Conservation (phyloP, 2,888 invertebrate genomes). For the Campoplex nolae region DNA sequence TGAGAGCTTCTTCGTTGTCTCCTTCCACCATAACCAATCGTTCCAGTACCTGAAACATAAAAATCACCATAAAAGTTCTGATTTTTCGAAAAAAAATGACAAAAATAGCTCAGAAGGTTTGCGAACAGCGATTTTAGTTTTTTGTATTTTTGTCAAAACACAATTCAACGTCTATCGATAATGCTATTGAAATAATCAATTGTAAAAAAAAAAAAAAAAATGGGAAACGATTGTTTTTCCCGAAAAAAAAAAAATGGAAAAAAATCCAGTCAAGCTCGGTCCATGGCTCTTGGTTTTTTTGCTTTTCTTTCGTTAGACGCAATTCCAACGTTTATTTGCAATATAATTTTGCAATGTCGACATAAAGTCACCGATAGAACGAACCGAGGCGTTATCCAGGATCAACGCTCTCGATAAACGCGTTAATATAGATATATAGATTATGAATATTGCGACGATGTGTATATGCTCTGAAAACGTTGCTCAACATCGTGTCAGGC, state of each 20-base stretch:
- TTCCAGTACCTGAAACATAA: constrained; percentile 87
- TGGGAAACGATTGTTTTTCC: background rate
- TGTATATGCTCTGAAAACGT: constrained; percentile 66
- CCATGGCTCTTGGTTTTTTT: background rate
- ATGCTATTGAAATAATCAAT: background rate
- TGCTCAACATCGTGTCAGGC: constrained; percentile 77
- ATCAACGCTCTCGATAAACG: constrained; percentile 50
- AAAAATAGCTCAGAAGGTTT: background rate
- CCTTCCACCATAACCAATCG: constrained; percentile 89
- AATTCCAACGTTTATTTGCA: background rate
- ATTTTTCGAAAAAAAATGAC: background rate
- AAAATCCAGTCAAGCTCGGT: background rate
- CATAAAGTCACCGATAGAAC: constrained; percentile 61
- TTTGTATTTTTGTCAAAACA: too few species aligned
- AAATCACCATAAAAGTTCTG: constrained; percentile 4
- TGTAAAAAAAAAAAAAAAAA: background rate
- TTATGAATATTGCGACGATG: constrained; percentile 20
- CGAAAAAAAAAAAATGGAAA: background rate
- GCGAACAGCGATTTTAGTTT: background rate
- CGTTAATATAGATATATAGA: constrained; percentile 13
- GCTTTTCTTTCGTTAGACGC: background rate
- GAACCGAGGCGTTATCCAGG: constrained; percentile 43
- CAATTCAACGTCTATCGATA: too few species aligned
- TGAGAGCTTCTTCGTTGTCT: constrained; percentile 88
- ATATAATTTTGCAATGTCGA: constrained; percentile 67